A percentile compares a stretch with the other conserved stretches of the same genome.
Conservation (phyloP, 2,888 invertebrate genomes). For the Tetragnatha montana region DNA sequence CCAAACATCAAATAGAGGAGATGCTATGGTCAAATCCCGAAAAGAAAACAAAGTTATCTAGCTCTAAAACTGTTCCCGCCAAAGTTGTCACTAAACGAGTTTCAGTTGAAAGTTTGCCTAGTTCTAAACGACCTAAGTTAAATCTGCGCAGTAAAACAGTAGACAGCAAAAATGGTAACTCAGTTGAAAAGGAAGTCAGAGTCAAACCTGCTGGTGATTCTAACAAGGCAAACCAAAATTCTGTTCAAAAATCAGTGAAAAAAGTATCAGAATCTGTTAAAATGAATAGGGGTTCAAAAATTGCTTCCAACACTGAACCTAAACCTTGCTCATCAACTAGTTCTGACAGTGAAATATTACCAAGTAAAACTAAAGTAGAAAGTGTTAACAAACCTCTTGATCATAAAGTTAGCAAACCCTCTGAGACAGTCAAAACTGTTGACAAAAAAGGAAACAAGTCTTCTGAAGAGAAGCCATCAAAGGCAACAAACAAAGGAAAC, state of each 20-base stretch:
- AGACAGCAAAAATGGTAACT: constrained; percentile 20
- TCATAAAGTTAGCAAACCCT: not conserved
- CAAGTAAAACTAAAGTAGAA: not conserved
- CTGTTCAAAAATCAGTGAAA: constrained; percentile 11
- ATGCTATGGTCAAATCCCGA: constrained; percentile 65
- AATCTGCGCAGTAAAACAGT: constrained; percentile 5
- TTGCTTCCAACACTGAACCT: constrained; percentile 3
- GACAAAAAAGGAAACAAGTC: constrained; percentile 3
- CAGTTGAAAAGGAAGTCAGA: constrained; percentile 27
- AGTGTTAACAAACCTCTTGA: constrained; percentile 15
- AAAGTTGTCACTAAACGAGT: constrained; percentile 35
- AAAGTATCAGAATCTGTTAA: constrained; percentile 26
- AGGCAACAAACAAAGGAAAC: not conserved
- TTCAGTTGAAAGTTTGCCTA: constrained; percentile 5
- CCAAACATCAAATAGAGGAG: constrained; percentile 64
- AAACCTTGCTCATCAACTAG: constrained; percentile 21
- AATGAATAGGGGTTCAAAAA: constrained; percentile 28
- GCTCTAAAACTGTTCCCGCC: constrained; percentile 9
- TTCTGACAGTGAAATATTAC: constrained; percentile 1
- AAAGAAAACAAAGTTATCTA: constrained; percentile 26
- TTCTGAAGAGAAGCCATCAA: not conserved
- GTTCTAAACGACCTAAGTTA: constrained; percentile 34
- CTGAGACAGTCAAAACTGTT: constrained; percentile 14
- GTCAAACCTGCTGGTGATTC: constrained; percentile 11
- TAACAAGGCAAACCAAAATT: constrained; percentile 10